Conservation (phyloP, 2,888 invertebrate species). For the Ochropacha duplaris region DNA sequence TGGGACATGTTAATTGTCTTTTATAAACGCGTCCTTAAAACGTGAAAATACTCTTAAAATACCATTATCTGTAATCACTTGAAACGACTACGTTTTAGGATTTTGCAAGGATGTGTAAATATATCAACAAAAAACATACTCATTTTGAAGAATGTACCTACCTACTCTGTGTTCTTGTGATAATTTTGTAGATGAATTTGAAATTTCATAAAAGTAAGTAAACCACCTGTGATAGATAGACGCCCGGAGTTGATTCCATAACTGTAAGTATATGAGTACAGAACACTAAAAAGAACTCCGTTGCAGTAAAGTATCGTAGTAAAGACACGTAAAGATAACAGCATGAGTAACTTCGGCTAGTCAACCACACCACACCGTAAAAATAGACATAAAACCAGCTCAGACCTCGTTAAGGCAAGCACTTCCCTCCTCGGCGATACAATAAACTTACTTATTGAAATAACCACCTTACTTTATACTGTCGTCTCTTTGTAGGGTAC, state of each 20-base stretch:
- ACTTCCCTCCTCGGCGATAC: constrained; percentile 53
- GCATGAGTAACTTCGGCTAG: constrained; percentile 39
- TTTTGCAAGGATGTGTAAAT: no score
- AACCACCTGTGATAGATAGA: not conserved
- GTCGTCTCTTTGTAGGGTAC: constrained; percentile 20
- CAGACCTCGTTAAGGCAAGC: constrained; percentile 58
- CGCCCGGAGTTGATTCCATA: no score
- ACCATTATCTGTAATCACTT: not conserved
- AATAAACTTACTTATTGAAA: constrained; percentile 70
- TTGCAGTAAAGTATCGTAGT: constrained; percentile 20
- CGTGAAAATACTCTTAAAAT: not conserved
- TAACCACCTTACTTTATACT: constrained; percentile 51
- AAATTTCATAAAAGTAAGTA: not conserved
- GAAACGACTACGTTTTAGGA: no score
- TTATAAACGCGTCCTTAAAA: not conserved
- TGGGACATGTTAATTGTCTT: not conserved
- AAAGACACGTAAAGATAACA: constrained; percentile 43
- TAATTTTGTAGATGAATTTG: no score
- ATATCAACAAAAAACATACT: no score
- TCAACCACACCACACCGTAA: constrained; percentile 47
- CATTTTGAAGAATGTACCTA: no score
- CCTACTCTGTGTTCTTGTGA: no score
- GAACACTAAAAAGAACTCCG: not conserved
- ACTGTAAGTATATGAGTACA: no score
- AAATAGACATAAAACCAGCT: constrained; percentile 54